Conservation (phyloP, 1,140 invertebrate species). For the Caenorhabditis tropicalis region DNA sequence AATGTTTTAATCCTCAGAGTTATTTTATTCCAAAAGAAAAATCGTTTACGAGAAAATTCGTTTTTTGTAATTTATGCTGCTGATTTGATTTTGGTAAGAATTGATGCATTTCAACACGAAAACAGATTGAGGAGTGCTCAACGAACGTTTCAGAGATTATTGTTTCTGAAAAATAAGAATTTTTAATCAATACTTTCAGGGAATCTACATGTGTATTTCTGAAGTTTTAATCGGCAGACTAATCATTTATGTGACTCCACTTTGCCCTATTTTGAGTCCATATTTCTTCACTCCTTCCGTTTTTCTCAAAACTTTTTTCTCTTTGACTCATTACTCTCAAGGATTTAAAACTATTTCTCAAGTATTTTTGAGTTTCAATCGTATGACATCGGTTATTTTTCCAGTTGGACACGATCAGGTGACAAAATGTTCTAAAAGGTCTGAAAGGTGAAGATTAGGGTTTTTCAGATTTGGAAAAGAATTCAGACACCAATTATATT, state of each 20-base stretch:
- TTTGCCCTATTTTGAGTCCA: neutral
- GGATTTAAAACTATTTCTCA: slow-evolving; percentile 21
- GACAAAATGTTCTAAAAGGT: neutral
- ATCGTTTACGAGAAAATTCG: neutral
- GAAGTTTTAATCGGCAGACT: neutral
- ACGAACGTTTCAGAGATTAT: too few relatives aligned
- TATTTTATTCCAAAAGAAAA: neutral
- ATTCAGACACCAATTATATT: neutral
- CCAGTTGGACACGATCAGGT: neutral
- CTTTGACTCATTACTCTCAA: neutral
- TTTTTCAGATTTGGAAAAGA: slow-evolving; percentile 7
- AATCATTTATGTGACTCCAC: neutral
- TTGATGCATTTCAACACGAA: too few relatives aligned
- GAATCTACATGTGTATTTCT: slow-evolving; percentile 19
- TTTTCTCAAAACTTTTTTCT: slow-evolving; percentile 4
- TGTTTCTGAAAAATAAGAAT: too few relatives aligned
- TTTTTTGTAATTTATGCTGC: slow-evolving; percentile 24
- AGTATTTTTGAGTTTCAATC: neutral
- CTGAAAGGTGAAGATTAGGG: neutral
- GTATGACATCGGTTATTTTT: neutral
- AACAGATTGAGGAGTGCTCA: too few relatives aligned
- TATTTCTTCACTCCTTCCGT: slow-evolving; percentile 13
- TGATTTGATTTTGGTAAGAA: slow-evolving; percentile 8
- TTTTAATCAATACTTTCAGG: neutral
- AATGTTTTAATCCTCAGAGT: neutral